These are phyloP conservation scores for Chaenodraco wilsoni DNA, from an alignment of 2,797 vertebrate genomes.

Conservation along the genomic window DNA sequence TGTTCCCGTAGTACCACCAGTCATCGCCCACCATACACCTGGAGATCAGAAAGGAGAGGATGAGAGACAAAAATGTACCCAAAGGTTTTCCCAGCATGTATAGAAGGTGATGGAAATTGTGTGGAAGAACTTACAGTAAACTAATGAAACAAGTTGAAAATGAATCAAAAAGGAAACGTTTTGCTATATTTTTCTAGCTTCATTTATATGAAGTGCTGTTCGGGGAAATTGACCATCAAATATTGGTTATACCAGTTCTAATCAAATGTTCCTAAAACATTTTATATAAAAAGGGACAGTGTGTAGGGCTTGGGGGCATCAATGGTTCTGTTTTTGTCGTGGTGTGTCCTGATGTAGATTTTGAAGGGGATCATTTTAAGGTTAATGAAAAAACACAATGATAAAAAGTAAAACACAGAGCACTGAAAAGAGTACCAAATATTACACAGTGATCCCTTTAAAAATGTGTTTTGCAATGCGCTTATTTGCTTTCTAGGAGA, in stretches of 20 bases:
- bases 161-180: too few species aligned
- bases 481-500: too few species aligned
- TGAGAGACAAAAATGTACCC: neutral
- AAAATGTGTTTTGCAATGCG: too few species aligned
- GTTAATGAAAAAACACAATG: too few species aligned
- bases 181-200: neutral
- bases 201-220: neutral
- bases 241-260: neutral
- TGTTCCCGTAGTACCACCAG: constrained; percentile 90
- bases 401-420: too few species aligned
- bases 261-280: neutral
- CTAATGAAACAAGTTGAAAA: neutral
- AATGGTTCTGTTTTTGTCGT: too few species aligned
- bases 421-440: too few species aligned
- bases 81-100: neutral
- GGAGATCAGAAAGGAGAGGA: neutral
- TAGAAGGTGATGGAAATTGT: neutral
- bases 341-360: too few species aligned
- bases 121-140: neutral
- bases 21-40: constrained; percentile 85
- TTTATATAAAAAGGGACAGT: neutral
- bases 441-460: too few species aligned
- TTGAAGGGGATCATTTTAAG: too few species aligned
- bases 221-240: neutral
- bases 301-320: too few species aligned